These are phyloP conservation scores for human DNA, from an alignment of 2,113 vertebrate genomes.

Conservation along the genomic window DNA sequence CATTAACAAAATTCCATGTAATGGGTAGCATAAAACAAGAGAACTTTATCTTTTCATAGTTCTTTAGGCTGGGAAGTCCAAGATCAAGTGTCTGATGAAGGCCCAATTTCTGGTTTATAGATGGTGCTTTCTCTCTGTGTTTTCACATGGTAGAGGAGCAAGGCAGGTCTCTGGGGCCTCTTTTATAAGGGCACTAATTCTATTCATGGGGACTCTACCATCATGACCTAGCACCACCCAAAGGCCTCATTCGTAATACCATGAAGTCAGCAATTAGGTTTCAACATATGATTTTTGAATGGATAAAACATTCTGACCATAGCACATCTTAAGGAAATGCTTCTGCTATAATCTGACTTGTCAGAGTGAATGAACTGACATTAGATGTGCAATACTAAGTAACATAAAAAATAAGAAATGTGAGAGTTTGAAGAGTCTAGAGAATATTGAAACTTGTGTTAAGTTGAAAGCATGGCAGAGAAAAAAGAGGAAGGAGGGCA, in stretches of 20 bases:
- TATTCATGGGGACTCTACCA: background rate
- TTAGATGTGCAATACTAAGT: background rate
- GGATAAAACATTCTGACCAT: background rate
- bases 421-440: background rate
- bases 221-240: background rate
- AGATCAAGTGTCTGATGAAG: background rate
- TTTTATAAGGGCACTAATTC: background rate
- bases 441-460: background rate
- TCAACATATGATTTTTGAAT: background rate
- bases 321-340: background rate
- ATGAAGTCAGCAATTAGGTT: background rate
- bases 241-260: background rate
- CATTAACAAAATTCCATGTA: background rate
- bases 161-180: background rate
- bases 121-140: background rate
- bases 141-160: background rate
- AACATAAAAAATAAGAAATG: background rate
- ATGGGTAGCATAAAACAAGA: background rate
- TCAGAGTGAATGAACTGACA: background rate
- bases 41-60: background rate
- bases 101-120: background rate
- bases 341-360: constrained; percentile 27
- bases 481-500: background rate
- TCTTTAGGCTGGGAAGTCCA: background rate
- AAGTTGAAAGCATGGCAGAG: background rate